Evolutionary conservation across 2,888 invertebrate species (phyloP).

Genomic region (Carcina quercana): DNA sequence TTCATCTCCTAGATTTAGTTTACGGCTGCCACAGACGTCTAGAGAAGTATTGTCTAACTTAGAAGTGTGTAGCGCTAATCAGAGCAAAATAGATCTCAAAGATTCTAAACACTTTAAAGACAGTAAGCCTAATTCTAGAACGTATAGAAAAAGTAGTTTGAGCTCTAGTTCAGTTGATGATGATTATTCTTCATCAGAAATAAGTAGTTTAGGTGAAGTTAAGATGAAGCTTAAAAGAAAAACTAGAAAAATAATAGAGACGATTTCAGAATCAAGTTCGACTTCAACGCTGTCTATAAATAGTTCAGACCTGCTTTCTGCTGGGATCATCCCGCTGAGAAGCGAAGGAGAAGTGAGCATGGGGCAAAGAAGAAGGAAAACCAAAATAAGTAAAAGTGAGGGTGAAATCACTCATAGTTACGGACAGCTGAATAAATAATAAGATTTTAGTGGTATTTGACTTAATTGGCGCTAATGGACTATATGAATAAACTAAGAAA

Average conservation of each 20-base stretch:
- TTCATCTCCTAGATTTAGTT: slow-evolving; percentile 58
- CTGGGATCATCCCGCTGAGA: slow-evolving; percentile 41
- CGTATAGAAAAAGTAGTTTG: slow-evolving; percentile 22
- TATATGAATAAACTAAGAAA: too few species aligned
- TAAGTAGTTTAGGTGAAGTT: slow-evolving; percentile 64
- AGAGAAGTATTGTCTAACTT: slow-evolving; percentile 47
- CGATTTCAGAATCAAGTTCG: slow-evolving; percentile 45
- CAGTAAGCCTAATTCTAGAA: slow-evolving; percentile 14
- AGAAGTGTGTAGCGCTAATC: slow-evolving; percentile 23
- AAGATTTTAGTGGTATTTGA: too few species aligned
- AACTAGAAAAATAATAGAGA: slow-evolving; percentile 27
- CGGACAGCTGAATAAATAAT: slow-evolving; percentile 1
- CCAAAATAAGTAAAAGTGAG: slow-evolving; percentile 27
- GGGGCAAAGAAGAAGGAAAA: slow-evolving; percentile 28
- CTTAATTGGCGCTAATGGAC: too few species aligned
- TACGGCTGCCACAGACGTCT: slow-evolving; percentile 52
- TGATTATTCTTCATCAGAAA: slow-evolving; percentile 46
- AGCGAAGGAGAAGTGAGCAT: slow-evolving; percentile 58
- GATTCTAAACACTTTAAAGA: slow-evolving; percentile 6
- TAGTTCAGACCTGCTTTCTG: slow-evolving; percentile 37
- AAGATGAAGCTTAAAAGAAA: slow-evolving; percentile 36
- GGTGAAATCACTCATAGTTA: slow-evolving; percentile 10
- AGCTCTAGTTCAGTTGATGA: slow-evolving; percentile 56
- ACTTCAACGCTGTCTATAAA: slow-evolving; percentile 35
- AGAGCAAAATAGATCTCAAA: slow-evolving; percentile 16